Conservation (phyloP, 2,888 invertebrate species). For the Pandemis heparana region DNA sequence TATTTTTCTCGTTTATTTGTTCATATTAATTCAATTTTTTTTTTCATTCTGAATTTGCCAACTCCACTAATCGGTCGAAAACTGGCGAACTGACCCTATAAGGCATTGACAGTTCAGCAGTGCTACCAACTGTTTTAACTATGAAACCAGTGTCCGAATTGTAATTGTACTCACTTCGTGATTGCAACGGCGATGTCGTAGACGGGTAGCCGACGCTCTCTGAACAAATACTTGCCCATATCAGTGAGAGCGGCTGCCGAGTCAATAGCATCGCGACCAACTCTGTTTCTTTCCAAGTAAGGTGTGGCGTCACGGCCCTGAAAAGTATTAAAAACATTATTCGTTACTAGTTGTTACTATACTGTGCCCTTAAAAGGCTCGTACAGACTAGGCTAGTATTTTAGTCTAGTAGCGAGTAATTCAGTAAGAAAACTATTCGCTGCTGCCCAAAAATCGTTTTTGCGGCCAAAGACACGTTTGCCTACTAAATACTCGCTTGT, state of each 20-base stretch:
- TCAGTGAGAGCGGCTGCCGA: conserved; percentile 97
- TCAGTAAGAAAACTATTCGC: too few species aligned
- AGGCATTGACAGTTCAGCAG: conserved; percentile 22
- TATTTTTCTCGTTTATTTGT: too few species aligned
- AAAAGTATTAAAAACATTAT: conserved; percentile 47
- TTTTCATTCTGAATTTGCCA: too few species aligned
- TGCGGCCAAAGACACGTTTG: too few species aligned
- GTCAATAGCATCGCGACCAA: conserved; percentile 97
- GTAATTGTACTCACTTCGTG: conserved; percentile 92
- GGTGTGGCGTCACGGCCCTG: conserved; percentile 98
- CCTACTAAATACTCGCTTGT: too few species aligned
- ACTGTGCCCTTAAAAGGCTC: background rate
- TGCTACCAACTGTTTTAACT: background rate
- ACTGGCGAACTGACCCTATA: too few species aligned
- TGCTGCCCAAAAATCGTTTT: too few species aligned
- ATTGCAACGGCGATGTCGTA: conserved; percentile 98
- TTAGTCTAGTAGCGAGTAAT: too few species aligned
- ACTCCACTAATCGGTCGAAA: too few species aligned
- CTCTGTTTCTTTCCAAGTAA: conserved; percentile 96
- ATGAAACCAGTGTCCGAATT: conserved; percentile 7
- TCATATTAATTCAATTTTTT: too few species aligned
- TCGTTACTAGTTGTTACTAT: background rate
- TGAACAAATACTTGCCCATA: conserved; percentile 98
- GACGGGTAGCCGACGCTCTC: conserved; percentile 96
- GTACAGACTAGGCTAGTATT: too few species aligned